phyloP scores from a whole-genome alignment of 2,888 invertebrate species.

The Heliconius aoede region DNA sequence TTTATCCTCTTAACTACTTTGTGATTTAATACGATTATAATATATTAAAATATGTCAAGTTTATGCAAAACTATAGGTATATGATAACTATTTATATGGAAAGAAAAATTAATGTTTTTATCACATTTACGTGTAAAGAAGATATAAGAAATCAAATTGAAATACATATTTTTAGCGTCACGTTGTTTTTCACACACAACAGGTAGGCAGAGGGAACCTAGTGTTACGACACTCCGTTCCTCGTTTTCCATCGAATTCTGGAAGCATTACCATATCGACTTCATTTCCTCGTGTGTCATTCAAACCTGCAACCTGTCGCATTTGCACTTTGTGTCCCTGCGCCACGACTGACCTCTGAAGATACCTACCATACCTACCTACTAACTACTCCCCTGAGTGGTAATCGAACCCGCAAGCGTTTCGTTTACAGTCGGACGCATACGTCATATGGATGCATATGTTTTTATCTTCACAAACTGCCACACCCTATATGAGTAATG shows the following conservation, averaged over 20 bases:
- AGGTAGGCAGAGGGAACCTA: too few relatives aligned
- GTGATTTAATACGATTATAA: slow-evolving; percentile 9
- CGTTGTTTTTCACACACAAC: background rate
- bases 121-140: background rate
- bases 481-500: background rate
- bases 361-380: too few relatives aligned
- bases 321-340: too few relatives aligned
- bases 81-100: background rate
- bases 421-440: background rate
- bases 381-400: background rate
- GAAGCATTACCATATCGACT: too few relatives aligned
- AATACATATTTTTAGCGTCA: background rate
- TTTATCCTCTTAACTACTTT: slow-evolving; percentile 11
- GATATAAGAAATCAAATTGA: background rate
- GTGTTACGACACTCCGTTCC: too few relatives aligned
- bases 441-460: background rate
- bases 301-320: too few relatives aligned
- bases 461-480: background rate
- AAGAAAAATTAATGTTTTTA: background rate
- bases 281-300: too few relatives aligned
- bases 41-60: background rate
- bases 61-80: background rate
- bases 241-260: too few relatives aligned
- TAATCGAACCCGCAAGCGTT: background rate
- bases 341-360: too few relatives aligned